phyloP scores from a whole-genome alignment of 1,140 invertebrate species.

The Anastrepha ludens region DNA sequence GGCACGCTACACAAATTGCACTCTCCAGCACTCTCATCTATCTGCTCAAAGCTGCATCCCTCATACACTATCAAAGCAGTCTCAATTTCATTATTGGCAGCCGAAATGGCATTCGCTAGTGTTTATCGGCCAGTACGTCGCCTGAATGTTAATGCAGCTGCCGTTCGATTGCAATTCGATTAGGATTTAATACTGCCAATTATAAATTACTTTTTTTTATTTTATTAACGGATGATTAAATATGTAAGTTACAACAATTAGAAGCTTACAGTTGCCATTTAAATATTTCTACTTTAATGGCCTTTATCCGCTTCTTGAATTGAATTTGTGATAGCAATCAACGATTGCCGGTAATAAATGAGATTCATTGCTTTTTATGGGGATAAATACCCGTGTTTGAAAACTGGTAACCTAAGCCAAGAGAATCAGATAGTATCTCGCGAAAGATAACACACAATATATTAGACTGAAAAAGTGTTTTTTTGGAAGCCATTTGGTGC shows the following conservation, averaged over 20 bases:
- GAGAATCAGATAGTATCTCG: too few relatives aligned
- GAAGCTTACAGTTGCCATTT: not conserved
- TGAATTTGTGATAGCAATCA: not conserved
- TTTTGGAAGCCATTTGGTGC: too few relatives aligned
- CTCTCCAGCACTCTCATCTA: not conserved
- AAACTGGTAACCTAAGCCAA: too few relatives aligned
- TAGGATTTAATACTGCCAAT: constrained; percentile 12
- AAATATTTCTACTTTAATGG: not conserved
- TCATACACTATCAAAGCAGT: not conserved
- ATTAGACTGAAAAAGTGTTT: too few relatives aligned
- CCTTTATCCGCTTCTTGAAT: not conserved
- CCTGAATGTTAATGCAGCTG: not conserved
- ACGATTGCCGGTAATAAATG: not conserved
- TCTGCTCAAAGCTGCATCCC: not conserved
- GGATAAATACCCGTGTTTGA: too few relatives aligned
- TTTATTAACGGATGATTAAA: constrained; percentile 29
- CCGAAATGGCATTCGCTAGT: not conserved
- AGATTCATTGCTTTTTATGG: too few relatives aligned
- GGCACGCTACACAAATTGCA: not conserved
- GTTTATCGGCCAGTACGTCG: not conserved
- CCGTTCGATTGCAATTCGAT: constrained; percentile 6
- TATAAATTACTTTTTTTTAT: not conserved
- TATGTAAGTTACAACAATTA: not conserved
- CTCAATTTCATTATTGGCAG: constrained; percentile 8
- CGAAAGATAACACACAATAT: too few relatives aligned